These are phyloP conservation scores for Agrilus planipennis DNA, from an alignment of 1,140 invertebrate genomes.

Conservation along the genomic window DNA sequence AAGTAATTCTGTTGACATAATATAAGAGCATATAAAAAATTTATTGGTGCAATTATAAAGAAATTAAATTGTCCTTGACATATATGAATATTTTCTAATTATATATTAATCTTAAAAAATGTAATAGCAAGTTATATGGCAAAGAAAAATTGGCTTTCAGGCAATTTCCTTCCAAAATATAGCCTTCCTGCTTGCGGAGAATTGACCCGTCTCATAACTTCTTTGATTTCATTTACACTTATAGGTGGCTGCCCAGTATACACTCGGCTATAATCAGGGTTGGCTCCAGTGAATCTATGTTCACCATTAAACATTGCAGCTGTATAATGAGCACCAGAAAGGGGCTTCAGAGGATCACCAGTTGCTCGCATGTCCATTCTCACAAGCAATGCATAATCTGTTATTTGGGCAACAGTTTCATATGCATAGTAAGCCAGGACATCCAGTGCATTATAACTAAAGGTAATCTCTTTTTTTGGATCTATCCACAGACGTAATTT, in stretches of 20 bases:
- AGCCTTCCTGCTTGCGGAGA: conserved; percentile 34
- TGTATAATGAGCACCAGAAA: conserved; percentile 40
- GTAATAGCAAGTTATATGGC: conserved; percentile 26
- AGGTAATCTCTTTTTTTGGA: conserved; percentile 36
- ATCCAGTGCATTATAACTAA: conserved; percentile 41
- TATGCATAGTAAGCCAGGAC: conserved; percentile 56
- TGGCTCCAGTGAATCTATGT: conserved; percentile 33
- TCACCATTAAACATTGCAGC: conserved; percentile 29
- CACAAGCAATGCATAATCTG: conserved; percentile 53
- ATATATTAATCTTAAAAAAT: no score
- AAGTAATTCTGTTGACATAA: no score
- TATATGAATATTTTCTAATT: no score
- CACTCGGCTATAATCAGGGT: conserved; percentile 41
- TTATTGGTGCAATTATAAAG: no score
- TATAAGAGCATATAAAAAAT: no score
- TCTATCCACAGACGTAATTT: conserved; percentile 41
- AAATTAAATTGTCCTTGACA: no score
- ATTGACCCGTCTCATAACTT: conserved; percentile 39
- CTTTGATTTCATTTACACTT: conserved; percentile 41
- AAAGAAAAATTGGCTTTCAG: conserved; percentile 27
- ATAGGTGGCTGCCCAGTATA: conserved; percentile 39
- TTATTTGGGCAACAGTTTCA: conserved; percentile 58
- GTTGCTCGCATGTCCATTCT: conserved; percentile 45
- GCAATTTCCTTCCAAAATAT: conserved; percentile 27
- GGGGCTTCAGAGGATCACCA: conserved; percentile 42